Evolutionary conservation across 1,140 invertebrate genomes (phyloP).

Genomic region (Argopecten irradians): DNA sequence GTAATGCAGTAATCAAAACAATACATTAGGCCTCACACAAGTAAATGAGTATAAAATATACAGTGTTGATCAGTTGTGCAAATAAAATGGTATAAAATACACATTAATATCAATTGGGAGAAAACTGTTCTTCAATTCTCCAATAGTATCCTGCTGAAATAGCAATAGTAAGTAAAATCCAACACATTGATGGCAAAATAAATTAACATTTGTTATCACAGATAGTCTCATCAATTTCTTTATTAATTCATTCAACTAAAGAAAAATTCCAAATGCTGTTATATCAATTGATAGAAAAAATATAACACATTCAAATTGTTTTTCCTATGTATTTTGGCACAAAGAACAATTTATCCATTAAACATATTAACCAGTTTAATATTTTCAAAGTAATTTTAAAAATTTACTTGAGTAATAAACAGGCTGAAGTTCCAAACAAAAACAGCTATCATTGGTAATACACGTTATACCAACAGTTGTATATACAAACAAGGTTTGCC

Average conservation of each 20-base stretch:
- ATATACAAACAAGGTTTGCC: not conserved
- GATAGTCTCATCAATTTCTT: not conserved
- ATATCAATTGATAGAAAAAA: slow-evolving; percentile 15
- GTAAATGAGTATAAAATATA: not conserved
- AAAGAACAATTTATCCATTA: not conserved
- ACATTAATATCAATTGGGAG: not conserved
- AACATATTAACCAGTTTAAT: not conserved
- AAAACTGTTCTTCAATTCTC: not conserved
- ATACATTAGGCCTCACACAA: slow-evolving; percentile 4
- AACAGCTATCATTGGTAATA: not conserved
- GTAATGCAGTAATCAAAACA: not conserved
- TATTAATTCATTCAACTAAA: not conserved
- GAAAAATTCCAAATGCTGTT: not conserved
- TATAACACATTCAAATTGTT: not conserved
- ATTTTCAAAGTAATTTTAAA: not conserved
- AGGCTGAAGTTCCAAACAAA: not conserved
- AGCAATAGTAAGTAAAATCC: not conserved
- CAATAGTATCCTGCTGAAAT: not conserved
- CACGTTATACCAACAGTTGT: too few species aligned
- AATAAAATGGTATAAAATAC: not conserved
- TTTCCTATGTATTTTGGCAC: not conserved
- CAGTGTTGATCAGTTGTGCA: not conserved
- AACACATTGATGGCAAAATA: not conserved
- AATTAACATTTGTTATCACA: not conserved
- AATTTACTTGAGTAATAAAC: not conserved